A percentile compares a stretch with the other conserved stretches of the same genome.
Conservation (phyloP, 2,797 vertebrate genomes). For the Cirrhinus mrigala region DNA sequence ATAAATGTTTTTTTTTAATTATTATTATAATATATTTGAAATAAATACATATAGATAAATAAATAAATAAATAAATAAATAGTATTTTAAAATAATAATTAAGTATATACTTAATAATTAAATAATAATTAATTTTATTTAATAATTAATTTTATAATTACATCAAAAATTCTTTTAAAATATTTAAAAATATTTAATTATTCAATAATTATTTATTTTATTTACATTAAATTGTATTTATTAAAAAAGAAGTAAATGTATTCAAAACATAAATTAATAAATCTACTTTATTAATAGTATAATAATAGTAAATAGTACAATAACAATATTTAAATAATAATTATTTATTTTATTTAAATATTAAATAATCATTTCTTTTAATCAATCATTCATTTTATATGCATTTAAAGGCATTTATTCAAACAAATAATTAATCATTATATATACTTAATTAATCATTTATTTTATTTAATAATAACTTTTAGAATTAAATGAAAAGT, state of each 20-base stretch:
- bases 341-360: neutral
- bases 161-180: neutral
- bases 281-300: neutral
- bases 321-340: too few species aligned
- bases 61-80: too few species aligned
- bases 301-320: too few species aligned
- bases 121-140: too few species aligned
- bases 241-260: too few species aligned
- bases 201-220: neutral
- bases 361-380: neutral
- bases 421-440: too few species aligned
- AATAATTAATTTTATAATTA: neutral
- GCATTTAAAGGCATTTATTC: too few species aligned
- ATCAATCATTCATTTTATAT: too few species aligned
- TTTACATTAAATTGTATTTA: too few species aligned
- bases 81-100: neutral
- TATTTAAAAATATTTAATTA: neutral
- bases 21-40: neutral
- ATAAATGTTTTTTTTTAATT: neutral
- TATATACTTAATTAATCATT: too few species aligned
- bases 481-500: too few species aligned
- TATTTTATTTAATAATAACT: too few species aligned
- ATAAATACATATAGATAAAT: neutral
- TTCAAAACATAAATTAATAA: neutral
- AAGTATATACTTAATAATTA: neutral